Conservation (phyloP, 1,140 invertebrate genomes). For the Anastrepha ludens region DNA sequence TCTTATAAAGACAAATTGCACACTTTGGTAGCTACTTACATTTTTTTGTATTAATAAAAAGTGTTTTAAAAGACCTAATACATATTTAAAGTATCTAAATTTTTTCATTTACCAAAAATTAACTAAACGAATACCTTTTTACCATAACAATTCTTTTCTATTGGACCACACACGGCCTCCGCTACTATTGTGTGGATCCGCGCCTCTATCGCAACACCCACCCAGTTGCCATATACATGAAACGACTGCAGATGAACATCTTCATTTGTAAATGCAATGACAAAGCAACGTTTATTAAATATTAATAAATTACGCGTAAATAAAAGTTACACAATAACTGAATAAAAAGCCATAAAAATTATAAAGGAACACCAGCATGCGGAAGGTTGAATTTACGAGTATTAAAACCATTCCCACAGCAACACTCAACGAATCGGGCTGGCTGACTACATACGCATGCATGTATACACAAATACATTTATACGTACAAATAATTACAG, state of each 20-base stretch:
- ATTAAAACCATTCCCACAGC: background rate
- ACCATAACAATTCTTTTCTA: too few relatives aligned
- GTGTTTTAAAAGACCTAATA: too few relatives aligned
- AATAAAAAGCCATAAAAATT: conserved; percentile 25
- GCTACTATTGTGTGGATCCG: background rate
- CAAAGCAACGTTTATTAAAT: conserved; percentile 21
- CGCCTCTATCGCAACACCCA: background rate
- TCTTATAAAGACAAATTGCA: too few relatives aligned
- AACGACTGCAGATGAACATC: conserved; percentile 4
- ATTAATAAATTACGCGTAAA: conserved; percentile 11
- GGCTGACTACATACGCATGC: background rate
- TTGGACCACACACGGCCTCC: background rate
- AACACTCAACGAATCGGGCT: background rate
- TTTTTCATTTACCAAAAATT: too few relatives aligned
- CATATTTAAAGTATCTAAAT: too few relatives aligned
- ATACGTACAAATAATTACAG: background rate
- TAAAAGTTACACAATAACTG: background rate
- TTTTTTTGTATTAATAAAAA: too few relatives aligned
- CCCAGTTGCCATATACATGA: background rate
- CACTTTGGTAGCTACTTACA: too few relatives aligned
- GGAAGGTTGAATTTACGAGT: background rate
- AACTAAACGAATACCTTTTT: too few relatives aligned
- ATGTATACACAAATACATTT: background rate
- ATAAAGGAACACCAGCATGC: background rate
- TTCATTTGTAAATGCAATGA: background rate